Conservation (phyloP, 2,888 invertebrate genomes). For the Chouioia cunea region DNA sequence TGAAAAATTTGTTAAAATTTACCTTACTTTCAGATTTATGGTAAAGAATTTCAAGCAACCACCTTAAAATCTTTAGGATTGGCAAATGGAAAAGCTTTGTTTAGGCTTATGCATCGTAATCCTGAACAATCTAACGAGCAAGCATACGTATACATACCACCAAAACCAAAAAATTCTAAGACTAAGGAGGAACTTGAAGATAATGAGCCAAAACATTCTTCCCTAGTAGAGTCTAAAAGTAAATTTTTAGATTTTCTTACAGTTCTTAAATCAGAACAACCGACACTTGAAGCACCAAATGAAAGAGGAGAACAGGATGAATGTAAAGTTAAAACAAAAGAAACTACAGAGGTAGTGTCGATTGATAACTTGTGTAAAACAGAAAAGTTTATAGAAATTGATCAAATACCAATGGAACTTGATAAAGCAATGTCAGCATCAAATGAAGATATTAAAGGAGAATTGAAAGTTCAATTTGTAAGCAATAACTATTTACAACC, state of each 20-base stretch:
- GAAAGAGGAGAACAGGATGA: conserved; percentile 9
- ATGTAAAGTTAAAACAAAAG: conserved; percentile 7
- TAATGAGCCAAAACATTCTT: conserved; percentile 16
- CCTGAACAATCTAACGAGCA: conserved; percentile 77
- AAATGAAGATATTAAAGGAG: conserved; percentile 17
- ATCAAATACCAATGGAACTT: conserved; percentile 38
- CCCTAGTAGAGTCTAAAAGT: conserved; percentile 17
- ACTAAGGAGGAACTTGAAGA: conserved; percentile 32
- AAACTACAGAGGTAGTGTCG: neutral
- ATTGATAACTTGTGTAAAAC: neutral
- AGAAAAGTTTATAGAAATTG: conserved; percentile 23
- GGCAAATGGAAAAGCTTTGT: conserved; percentile 81
- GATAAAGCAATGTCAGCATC: neutral
- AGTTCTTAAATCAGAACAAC: conserved; percentile 26
- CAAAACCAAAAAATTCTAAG: conserved; percentile 55
- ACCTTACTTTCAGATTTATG: conserved; percentile 71
- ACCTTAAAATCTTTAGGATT: conserved; percentile 84
- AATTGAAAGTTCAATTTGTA: conserved; percentile 53
- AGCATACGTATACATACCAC: conserved; percentile 78
- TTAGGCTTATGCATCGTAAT: conserved; percentile 77
- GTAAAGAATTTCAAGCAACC: conserved; percentile 76
- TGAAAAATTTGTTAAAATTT: neutral
- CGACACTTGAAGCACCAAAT: neutral
- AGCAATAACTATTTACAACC: conserved; percentile 38
- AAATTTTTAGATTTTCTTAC: conserved; percentile 31